phyloP scores from a whole-genome alignment of 2,888 invertebrate species.

The Dendrolimus pini region DNA sequence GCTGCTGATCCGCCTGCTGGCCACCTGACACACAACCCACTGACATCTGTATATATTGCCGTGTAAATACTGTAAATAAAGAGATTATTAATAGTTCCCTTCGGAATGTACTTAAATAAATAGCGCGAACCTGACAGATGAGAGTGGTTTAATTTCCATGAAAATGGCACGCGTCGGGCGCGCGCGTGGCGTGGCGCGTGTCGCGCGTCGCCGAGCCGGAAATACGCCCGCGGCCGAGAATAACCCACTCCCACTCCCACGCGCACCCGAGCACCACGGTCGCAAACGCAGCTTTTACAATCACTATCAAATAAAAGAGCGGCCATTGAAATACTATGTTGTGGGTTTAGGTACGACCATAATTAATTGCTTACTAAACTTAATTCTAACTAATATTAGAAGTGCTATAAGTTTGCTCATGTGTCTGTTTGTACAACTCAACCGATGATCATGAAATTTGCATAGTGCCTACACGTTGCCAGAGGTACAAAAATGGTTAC shows the following conservation, averaged over 20 bases:
- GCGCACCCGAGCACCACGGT: background rate
- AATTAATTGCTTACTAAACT: no score
- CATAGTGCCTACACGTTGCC: no score
- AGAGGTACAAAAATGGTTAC: no score
- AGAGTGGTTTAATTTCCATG: background rate
- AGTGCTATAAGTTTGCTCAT: no score
- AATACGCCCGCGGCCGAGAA: background rate
- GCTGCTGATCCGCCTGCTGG: background rate
- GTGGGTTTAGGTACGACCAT: no score
- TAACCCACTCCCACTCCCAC: background rate
- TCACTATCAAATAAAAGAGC: no score
- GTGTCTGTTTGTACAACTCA: no score
- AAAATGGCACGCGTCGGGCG: background rate
- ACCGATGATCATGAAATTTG: no score
- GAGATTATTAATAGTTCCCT: constrained; percentile 8
- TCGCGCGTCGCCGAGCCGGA: background rate
- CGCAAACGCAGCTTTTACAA: no score
- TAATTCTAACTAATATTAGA: no score
- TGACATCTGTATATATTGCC: constrained; percentile 24
- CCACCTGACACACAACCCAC: background rate
- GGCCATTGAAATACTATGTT: no score
- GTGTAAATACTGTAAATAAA: constrained; percentile 30
- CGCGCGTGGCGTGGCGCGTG: constrained; percentile 1
- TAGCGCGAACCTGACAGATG: background rate
- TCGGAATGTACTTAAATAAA: constrained; percentile 4